Evolutionary conservation across 2,797 vertebrate genomes (phyloP).

Genomic region (Enteromius treurensis): DNA sequence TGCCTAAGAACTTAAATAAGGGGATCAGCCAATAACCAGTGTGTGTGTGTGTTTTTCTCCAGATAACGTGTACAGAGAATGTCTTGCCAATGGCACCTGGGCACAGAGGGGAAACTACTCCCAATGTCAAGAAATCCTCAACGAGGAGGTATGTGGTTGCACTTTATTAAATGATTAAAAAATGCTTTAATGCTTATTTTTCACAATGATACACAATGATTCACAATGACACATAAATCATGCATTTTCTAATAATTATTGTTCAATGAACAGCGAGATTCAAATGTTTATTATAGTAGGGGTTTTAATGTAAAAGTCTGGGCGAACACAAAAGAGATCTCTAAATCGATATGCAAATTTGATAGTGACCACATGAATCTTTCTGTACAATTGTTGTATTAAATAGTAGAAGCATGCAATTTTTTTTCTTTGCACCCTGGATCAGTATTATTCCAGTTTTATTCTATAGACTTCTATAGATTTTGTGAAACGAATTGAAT

Average conservation of each 20-base stretch:
- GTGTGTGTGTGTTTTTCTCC: conserved; percentile 54
- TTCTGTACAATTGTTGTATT: too few relatives aligned
- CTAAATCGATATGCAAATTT: background rate
- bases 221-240: background rate
- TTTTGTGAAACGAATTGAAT: background rate
- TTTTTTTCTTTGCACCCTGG: too few relatives aligned
- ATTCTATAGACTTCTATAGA: too few relatives aligned
- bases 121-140: conserved; percentile 90
- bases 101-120: conserved; percentile 89
- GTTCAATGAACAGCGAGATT: background rate
- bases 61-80: conserved; percentile 91
- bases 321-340: background rate
- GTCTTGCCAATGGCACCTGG: conserved; percentile 88
- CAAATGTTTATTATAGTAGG: background rate
- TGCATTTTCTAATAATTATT: background rate
- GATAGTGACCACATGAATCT: background rate
- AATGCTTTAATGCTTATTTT: background rate
- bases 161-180: background rate
- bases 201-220: background rate
- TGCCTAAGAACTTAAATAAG: background rate
- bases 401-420: too few relatives aligned
- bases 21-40: background rate
- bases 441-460: too few relatives aligned
- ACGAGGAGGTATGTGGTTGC: conserved; percentile 79
- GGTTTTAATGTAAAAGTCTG: background rate